Evolutionary conservation across 2,888 invertebrate species (phyloP), one percentile per base, ranked within the genome.

Genomic region (Clistopyga incitator): DNA sequence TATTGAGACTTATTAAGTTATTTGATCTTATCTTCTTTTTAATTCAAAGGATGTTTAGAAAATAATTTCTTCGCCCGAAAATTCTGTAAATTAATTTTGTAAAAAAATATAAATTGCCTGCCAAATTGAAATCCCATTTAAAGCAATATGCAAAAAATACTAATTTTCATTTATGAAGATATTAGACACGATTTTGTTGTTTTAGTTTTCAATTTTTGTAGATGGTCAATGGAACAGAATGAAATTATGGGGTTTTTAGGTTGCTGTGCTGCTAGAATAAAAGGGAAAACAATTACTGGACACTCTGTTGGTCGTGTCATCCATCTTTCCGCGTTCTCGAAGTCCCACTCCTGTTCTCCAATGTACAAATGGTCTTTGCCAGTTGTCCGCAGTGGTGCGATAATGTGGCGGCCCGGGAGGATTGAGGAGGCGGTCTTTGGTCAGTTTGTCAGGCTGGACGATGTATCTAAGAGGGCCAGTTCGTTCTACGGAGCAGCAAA

Each of bases 321-420:
- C 59, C 34, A 34, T 61, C 59, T 29, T 13, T 61, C 34, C 6
- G 34, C n/a, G 25, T n/a, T 59, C 34, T 8, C 15, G 3, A 34
- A 61, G n/a, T 61, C 59, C 34, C 59, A 18, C 18, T 34, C 59
- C 29, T 72, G 65, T 74, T 82, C 85, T 82, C 86, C 78, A 86
- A 88, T 88, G 88, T 91, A 92, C 88, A 92, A 91, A 92, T 92
- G 91, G 92, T 85, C 86, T 87, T 75, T 84, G 85, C 81, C 78
- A 56, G 87, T 90, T 91, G 91, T 91, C 91, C 91, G 88, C 90
- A 90, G 89, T 87, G 89, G 91, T 90, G 90, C 90, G 91, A 92
- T 92, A 92, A 92, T 92, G 91, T 89, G 92, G 90, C 90, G 88
- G 88, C 88, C 87, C 78, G 64, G 67, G 78, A 67, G 87, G 87